Evolutionary conservation across 2,888 invertebrate species (phyloP).

Genomic region (Hecatera dysodea): DNA sequence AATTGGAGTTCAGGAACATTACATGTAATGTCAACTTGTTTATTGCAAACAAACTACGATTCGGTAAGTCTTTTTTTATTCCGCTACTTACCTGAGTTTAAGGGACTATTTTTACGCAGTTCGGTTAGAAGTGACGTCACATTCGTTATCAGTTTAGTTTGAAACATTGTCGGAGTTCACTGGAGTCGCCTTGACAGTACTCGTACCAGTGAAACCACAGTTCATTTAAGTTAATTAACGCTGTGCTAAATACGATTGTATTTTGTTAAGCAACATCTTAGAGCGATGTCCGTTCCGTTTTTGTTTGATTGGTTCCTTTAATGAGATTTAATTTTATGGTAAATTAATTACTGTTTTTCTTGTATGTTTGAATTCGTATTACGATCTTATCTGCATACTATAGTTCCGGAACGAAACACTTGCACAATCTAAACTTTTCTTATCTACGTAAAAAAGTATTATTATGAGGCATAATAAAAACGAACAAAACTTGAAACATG

Average conservation of each 20-base stretch:
- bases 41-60: conserved; percentile 88
- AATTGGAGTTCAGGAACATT: conserved; percentile 93
- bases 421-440: background rate
- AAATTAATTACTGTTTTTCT: background rate
- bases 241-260: conserved; percentile 12
- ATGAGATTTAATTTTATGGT: background rate
- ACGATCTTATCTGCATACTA: background rate
- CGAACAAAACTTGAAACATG: too few species aligned
- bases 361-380: background rate
- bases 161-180: conserved; percentile 9
- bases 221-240: conserved; percentile 15
- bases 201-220: conserved; percentile 2
- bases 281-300: background rate
- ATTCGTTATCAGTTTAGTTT: background rate
- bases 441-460: background rate
- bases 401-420: background rate
- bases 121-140: background rate
- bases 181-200: conserved; percentile 3
- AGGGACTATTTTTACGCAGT: background rate
- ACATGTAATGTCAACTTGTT: conserved; percentile 92
- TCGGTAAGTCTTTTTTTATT: conserved; percentile 88
- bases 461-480: background rate
- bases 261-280: background rate
- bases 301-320: background rate
- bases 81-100: conserved; percentile 36